These are phyloP conservation scores for Athalia rosae DNA, from an alignment of 2,888 invertebrate genomes.

Conservation along the genomic window DNA sequence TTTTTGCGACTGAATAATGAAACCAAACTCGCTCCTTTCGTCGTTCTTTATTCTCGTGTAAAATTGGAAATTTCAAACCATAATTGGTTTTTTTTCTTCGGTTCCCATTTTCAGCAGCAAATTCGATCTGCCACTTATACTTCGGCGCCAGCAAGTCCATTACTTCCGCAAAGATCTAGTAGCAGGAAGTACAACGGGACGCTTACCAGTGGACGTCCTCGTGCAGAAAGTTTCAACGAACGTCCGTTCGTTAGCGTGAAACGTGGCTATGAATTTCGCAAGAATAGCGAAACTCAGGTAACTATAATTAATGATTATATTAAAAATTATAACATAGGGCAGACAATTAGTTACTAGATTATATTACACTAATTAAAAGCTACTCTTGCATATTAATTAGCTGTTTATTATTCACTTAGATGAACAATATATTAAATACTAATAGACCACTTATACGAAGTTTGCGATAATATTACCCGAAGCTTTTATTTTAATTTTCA, in stretches of 20 bases:
- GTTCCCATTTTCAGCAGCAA: slow-evolving; percentile 52
- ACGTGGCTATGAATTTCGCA: slow-evolving; percentile 75
- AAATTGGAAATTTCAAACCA: neutral
- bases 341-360: neutral
- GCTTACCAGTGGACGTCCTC: slow-evolving; percentile 68
- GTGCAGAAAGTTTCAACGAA: slow-evolving; percentile 75
- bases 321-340: neutral
- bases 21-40: too few relatives aligned
- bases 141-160: slow-evolving; percentile 75
- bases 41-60: slow-evolving; percentile 41
- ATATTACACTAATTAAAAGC: too few relatives aligned
- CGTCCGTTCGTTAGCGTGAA: slow-evolving; percentile 80
- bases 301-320: slow-evolving; percentile 59
- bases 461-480: too few relatives aligned
- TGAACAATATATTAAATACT: too few relatives aligned
- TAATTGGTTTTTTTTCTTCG: neutral
- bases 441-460: too few relatives aligned
- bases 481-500: too few relatives aligned
- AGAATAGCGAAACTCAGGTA: slow-evolving; percentile 75
- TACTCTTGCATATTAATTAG: too few relatives aligned
- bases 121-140: slow-evolving; percentile 64
- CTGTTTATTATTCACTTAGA: too few relatives aligned
- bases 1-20: too few relatives aligned
- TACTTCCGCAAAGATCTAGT: slow-evolving; percentile 74
- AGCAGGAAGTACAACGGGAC: slow-evolving; percentile 71